Evolutionary conservation across 2,888 invertebrate genomes (phyloP), one percentile per base, ranked within the genome.

Genomic region (Pedicia rivosa): DNA sequence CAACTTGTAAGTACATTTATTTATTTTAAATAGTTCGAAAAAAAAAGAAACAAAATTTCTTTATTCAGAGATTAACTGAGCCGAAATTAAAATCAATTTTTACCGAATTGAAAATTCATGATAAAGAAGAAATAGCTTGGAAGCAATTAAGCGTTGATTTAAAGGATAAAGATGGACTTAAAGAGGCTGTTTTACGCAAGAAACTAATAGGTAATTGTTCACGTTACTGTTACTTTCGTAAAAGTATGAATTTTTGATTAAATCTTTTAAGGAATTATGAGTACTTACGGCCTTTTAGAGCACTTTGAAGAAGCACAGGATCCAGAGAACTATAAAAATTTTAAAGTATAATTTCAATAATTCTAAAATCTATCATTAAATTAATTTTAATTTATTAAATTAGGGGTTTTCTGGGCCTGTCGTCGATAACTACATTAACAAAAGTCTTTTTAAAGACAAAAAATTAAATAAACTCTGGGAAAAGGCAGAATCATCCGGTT

Each of bases 391-490:
- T 35, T 16, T 12, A 12, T 17, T 34, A 22, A 20, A 20, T 17
- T 12, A 47, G 48, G 49, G 55, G 4, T 52, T 58, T 19, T 63
- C 63, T 44, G 62, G 63, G 37, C 59, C 59, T 2, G 41, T 42
- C 8, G 26, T 20, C 12, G 78, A 78, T 40, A 70, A 73, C 33
- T 69, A 72, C 44, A 68, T 72, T 28, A 77, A 77, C 50, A 82
- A 77, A 50, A 78, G 78, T 51, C 54, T 88, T 8, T 91, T 90
- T 52, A 82, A 80, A 57, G 92, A 94, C 56, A 86, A 86, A 50
- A 90, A 87, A 56, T 59, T 94, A 3, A 87, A 83, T 53, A 78
- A 79, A 53, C 62, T 94, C 5, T 92, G 92, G 92, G 69, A 76
- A 24, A 88, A 88, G 55, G 92, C 91, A 0, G 84, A 87, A 63